phyloP scores from a whole-genome alignment of 2,888 invertebrate genomes.

The Oxytorus armatus region DNA sequence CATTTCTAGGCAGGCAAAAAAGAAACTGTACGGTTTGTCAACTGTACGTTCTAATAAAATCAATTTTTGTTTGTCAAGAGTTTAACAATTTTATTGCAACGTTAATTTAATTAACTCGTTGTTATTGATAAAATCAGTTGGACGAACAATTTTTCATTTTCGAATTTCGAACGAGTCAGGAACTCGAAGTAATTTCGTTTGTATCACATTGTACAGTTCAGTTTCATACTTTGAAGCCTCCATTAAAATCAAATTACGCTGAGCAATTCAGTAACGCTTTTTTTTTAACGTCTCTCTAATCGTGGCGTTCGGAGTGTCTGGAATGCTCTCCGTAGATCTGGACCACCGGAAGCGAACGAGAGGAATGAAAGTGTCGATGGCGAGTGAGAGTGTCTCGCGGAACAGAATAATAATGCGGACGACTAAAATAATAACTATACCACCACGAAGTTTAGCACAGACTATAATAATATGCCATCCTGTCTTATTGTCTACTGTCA shows the following conservation, averaged over 20 bases:
- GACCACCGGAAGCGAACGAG: constrained; percentile 55
- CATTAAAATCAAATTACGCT: constrained; percentile 38
- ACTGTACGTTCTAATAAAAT: too few species aligned
- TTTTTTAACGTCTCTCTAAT: background rate
- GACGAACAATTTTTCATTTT: background rate
- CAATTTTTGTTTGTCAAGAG: too few species aligned
- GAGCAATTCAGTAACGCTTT: background rate
- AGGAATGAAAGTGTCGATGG: constrained; percentile 36
- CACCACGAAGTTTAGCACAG: constrained; percentile 17
- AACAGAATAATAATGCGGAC: constrained; percentile 44
- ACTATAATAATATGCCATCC: constrained; percentile 37
- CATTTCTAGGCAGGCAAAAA: too few species aligned
- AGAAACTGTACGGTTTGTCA: too few species aligned
- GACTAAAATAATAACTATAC: constrained; percentile 49
- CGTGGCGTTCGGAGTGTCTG: background rate
- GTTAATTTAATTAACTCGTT: too few species aligned
- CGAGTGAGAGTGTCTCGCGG: constrained; percentile 39
- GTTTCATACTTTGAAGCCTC: constrained; percentile 25
- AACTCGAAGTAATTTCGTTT: background rate
- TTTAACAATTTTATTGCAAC: too few species aligned
- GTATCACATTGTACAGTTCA: background rate
- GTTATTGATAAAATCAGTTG: too few species aligned
- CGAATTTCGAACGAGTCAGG: background rate
- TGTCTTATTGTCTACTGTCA: constrained; percentile 29
- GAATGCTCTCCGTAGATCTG: background rate